Conservation (phyloP, 1,140 invertebrate species). For the Macrobrachium rosenbergii region DNA sequence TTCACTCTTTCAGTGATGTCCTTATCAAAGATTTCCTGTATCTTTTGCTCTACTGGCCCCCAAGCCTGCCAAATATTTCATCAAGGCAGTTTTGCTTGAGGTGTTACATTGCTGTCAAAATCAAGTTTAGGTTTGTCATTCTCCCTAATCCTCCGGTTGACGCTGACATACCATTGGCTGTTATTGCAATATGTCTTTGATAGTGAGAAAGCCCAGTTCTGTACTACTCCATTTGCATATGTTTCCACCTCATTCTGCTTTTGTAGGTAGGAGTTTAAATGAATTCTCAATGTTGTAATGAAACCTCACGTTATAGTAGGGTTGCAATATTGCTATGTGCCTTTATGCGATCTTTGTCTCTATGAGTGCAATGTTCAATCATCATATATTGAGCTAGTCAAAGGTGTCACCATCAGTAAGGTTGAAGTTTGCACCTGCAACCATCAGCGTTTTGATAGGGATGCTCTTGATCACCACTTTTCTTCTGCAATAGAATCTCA, state of each 20-base stretch:
- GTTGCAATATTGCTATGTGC: no score
- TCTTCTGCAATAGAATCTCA: neutral
- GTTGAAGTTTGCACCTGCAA: neutral
- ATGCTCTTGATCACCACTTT: neutral
- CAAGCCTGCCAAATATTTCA: neutral
- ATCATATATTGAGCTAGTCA: neutral
- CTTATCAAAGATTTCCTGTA: neutral
- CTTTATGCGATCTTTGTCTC: neutral
- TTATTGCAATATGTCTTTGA: neutral
- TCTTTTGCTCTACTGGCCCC: neutral
- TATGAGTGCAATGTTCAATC: constrained; percentile 4
- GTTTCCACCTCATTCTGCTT: neutral
- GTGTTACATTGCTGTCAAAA: neutral
- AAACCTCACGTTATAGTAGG: no score
- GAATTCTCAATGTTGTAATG: no score
- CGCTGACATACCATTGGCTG: neutral
- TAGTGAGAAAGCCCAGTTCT: no score
- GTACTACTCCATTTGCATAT: no score
- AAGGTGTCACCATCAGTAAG: neutral
- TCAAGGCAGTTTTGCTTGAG: neutral
- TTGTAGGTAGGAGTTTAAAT: neutral
- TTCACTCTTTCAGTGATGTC: neutral
- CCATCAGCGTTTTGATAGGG: neutral
- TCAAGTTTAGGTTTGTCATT: neutral
- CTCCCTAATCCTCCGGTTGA: neutral